A percentile compares a stretch with the other conserved stretches of the same genome.
Evolutionary conservation across 2,113 vertebrate species (phyloP).

Genomic region (Psophia crepitans): DNA sequence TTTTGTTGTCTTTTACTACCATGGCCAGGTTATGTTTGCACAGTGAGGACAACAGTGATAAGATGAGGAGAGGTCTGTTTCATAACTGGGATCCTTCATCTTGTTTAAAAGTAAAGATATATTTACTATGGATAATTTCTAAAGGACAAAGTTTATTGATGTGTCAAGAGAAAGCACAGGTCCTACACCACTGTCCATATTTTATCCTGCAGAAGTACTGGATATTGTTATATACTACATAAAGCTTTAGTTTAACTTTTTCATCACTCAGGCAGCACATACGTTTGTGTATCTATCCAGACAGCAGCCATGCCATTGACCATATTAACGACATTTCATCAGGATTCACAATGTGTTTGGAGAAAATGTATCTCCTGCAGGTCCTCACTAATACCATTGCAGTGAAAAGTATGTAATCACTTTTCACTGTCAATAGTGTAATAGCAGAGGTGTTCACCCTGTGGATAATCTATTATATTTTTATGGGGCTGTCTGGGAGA

Average conservation of each 20-base stretch:
- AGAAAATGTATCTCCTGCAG: background rate
- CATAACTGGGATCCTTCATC: background rate
- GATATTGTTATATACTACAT: background rate
- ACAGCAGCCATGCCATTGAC: background rate
- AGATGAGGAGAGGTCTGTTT: background rate
- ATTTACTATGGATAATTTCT: background rate
- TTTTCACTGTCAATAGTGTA: conserved; percentile 1
- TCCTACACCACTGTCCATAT: background rate
- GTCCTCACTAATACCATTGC: background rate
- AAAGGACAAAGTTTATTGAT: background rate
- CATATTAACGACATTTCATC: background rate
- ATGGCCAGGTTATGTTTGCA: too few relatives aligned
- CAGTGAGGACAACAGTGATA: too few relatives aligned
- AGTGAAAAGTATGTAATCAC: background rate
- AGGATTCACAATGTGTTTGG: background rate
- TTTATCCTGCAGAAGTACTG: background rate
- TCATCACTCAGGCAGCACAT: background rate
- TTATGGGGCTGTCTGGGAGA: background rate
- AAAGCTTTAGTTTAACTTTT: background rate
- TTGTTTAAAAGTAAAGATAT: background rate
- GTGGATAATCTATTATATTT: background rate
- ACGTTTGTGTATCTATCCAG: background rate
- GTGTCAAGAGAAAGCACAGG: background rate
- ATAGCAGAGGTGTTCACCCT: background rate
- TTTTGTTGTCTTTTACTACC: too few relatives aligned